Evolutionary conservation across 2,888 invertebrate genomes (phyloP).

Genomic region (Serripes groenlandicus): DNA sequence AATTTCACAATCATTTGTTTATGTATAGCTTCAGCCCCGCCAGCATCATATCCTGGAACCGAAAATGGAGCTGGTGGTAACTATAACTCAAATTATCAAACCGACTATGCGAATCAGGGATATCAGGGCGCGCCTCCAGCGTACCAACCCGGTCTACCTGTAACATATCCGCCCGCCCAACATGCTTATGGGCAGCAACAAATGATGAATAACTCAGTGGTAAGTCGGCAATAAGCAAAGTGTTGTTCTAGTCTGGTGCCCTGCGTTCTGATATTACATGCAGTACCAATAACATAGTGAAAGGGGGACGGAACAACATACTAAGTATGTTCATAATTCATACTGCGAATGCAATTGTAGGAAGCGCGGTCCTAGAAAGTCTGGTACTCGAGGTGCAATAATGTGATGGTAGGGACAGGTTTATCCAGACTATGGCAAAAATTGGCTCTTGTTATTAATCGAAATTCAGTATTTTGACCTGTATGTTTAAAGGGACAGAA

Average conservation of each 20-base stretch:
- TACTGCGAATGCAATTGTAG: too few relatives aligned
- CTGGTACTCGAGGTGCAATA: too few relatives aligned
- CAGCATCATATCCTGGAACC: constrained; percentile 9
- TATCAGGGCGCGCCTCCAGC: neutral
- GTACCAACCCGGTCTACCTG: neutral
- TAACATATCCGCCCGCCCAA: neutral
- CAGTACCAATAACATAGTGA: neutral
- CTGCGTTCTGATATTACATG: too few relatives aligned
- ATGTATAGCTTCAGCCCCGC: constrained; percentile 4
- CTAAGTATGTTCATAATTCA: neutral
- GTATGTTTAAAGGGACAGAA: too few relatives aligned
- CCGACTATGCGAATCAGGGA: constrained; percentile 18
- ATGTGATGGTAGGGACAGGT: too few relatives aligned
- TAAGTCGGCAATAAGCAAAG: too few relatives aligned
- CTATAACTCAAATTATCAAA: constrained; percentile 1
- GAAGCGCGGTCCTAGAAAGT: too few relatives aligned
- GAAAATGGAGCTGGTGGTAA: neutral
- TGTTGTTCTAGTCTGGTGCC: too few relatives aligned
- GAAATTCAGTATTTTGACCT: too few relatives aligned
- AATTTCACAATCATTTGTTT: too few relatives aligned
- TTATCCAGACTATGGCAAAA: too few relatives aligned
- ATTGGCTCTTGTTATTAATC: too few relatives aligned
- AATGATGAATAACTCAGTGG: neutral
- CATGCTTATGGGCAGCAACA: constrained; percentile 9
- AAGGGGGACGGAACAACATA: neutral